Conservation (phyloP, 1,140 invertebrate species). For the Drosophila murphyi region DNA sequence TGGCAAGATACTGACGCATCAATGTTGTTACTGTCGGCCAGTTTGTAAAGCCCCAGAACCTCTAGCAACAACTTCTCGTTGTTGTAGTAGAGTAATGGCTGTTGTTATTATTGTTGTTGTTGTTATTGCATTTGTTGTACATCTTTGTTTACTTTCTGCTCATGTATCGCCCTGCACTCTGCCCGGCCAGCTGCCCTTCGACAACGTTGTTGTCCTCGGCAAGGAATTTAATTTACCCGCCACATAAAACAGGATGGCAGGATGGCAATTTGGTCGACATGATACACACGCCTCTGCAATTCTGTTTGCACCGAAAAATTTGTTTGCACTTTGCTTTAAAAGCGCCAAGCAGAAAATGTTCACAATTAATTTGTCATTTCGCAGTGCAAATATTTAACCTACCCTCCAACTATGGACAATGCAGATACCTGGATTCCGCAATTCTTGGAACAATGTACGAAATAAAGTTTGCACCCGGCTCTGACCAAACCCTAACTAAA, state of each 20-base stretch:
- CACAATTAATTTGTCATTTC: slow-evolving; percentile 71
- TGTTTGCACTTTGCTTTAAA: slow-evolving; percentile 57
- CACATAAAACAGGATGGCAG: slow-evolving; percentile 30
- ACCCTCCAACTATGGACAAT: slow-evolving; percentile 11
- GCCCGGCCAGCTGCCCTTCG: not conserved
- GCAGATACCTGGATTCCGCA: not conserved
- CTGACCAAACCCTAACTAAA: slow-evolving; percentile 17
- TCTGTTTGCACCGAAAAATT: slow-evolving; percentile 59
- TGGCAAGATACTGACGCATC: slow-evolving; percentile 44
- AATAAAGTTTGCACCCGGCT: not conserved
- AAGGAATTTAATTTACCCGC: slow-evolving; percentile 74
- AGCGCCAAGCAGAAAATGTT: slow-evolving; percentile 40
- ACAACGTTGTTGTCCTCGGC: slow-evolving; percentile 16
- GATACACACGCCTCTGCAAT: slow-evolving; percentile 24
- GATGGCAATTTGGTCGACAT: slow-evolving; percentile 25
- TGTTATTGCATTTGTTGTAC: slow-evolving; percentile 66
- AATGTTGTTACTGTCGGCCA: slow-evolving; percentile 24
- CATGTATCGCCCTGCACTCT: slow-evolving; percentile 47
- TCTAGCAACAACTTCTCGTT: slow-evolving; percentile 3
- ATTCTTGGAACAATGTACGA: not conserved
- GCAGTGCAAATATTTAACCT: slow-evolving; percentile 38
- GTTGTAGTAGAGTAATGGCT: slow-evolving; percentile 11
- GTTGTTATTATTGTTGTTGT: slow-evolving; percentile 23
- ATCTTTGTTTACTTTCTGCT: slow-evolving; percentile 74
- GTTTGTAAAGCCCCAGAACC: not conserved